A percentile compares a stretch with the other conserved stretches of the same genome.
These are phyloP conservation scores for Eira barbara DNA, from an alignment of 2,113 vertebrate genomes.

Conservation along the genomic window DNA sequence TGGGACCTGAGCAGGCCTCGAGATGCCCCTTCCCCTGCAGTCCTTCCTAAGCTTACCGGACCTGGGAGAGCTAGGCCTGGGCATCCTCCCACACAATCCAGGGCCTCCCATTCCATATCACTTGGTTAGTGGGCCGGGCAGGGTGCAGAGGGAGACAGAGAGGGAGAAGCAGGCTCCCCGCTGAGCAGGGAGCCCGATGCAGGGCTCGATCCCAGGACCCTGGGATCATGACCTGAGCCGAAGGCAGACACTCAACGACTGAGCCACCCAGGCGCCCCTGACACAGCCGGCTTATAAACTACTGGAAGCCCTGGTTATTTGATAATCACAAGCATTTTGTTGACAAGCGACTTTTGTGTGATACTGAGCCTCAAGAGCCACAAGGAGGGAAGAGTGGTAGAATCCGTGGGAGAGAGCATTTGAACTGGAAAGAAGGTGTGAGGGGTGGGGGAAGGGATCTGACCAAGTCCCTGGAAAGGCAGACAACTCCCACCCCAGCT, in stretches of 20 bases:
- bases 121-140: not conserved
- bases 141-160: not conserved
- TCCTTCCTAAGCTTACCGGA: not conserved
- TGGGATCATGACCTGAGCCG: not conserved
- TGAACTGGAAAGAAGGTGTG: not conserved
- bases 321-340: not conserved
- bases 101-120: not conserved
- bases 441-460: not conserved
- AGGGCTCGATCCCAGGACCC: not conserved
- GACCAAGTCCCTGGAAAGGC: not conserved
- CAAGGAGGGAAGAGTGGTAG: not conserved
- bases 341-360: not conserved
- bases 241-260: not conserved
- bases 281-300: not conserved
- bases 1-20: not conserved
- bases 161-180: not conserved
- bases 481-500: not conserved
- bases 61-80: not conserved
- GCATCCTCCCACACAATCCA: not conserved
- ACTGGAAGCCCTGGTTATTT: not conserved
- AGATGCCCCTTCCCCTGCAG: rapidly evolving
- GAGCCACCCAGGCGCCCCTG: too few relatives aligned
- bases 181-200: not conserved
- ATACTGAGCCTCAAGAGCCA: not conserved
- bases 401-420: not conserved